These are phyloP conservation scores for Melanargia galathea DNA, from an alignment of 2,888 invertebrate species.

Conservation along the genomic window DNA sequence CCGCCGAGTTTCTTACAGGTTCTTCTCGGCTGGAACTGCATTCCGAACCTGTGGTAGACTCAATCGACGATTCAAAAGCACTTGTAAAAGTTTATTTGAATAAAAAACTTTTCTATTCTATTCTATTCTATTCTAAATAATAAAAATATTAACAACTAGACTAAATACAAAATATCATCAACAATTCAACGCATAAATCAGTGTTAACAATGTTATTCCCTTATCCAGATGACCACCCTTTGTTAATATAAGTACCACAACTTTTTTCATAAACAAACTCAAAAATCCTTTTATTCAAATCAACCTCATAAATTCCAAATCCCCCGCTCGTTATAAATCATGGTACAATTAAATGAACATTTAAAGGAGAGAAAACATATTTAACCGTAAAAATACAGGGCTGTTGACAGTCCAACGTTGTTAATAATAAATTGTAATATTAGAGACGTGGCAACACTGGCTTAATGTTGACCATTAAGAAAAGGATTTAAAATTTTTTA, in stretches of 20 bases:
- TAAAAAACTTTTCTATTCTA: too few species aligned
- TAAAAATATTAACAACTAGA: too few species aligned
- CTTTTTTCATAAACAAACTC: conserved; percentile 16
- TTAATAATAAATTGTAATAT: conserved; percentile 26
- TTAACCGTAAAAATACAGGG: conserved; percentile 27
- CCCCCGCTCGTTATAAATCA: conserved; percentile 38
- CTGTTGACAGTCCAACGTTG: conserved; percentile 23
- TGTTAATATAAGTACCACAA: conserved; percentile 6
- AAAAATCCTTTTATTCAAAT: conserved; percentile 43
- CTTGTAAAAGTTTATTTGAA: too few species aligned
- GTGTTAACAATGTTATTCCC: neutral
- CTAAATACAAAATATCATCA: too few species aligned
- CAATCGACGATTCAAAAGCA: too few species aligned
- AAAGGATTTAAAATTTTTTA: conserved; percentile 1
- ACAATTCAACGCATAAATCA: neutral
- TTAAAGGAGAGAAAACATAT: conserved; percentile 30
- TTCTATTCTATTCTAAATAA: too few species aligned
- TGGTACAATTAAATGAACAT: conserved; percentile 36
- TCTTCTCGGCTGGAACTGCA: too few species aligned
- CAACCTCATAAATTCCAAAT: conserved; percentile 39
- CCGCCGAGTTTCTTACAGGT: too few species aligned
- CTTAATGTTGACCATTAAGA: conserved; percentile 18
- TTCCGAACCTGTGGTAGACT: too few species aligned
- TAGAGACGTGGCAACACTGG: conserved; percentile 13
- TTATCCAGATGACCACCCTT: conserved; percentile 13